Evolutionary conservation across 2,113 vertebrate genomes (phyloP).

Genomic region (Amblyornis subalaris): DNA sequence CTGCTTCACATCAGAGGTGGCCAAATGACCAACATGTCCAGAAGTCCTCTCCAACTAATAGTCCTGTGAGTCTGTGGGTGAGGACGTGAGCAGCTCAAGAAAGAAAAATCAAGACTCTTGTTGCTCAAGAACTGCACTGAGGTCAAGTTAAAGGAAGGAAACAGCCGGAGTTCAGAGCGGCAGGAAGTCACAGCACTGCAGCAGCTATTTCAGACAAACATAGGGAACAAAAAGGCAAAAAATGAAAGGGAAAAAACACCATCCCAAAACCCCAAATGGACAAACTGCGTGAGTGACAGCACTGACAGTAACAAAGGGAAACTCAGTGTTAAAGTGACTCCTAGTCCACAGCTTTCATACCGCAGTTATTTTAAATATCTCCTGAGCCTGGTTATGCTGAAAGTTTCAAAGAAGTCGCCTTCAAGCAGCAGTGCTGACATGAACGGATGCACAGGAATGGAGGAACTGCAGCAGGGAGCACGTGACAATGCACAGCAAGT

Average conservation of each 20-base stretch:
- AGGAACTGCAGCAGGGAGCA: neutral
- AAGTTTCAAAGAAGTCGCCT: neutral
- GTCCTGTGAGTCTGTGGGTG: neutral
- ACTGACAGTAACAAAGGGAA: neutral
- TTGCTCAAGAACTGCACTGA: neutral
- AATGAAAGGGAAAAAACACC: neutral
- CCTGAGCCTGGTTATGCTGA: neutral
- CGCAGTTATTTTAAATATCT: neutral
- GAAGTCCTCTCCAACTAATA: neutral
- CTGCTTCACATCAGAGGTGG: rapidly evolving
- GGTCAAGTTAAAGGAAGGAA: neutral
- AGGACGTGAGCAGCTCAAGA: neutral
- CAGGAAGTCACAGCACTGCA: neutral
- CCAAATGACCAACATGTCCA: neutral
- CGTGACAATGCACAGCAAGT: rapidly evolving
- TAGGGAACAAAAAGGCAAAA: rapidly evolving
- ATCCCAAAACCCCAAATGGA: neutral
- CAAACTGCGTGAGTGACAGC: neutral
- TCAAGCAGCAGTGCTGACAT: neutral
- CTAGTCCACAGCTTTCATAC: rapidly evolving
- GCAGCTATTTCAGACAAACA: neutral
- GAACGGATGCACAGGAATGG: rapidly evolving
- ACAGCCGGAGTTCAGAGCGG: rapidly evolving
- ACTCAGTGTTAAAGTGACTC: neutral
- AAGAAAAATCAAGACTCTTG: neutral